Percentiles rank a stretch among this genome's conserved stretches.
Conservation (phyloP, 1,140 invertebrate genomes). For the Idris sp. region DNA sequence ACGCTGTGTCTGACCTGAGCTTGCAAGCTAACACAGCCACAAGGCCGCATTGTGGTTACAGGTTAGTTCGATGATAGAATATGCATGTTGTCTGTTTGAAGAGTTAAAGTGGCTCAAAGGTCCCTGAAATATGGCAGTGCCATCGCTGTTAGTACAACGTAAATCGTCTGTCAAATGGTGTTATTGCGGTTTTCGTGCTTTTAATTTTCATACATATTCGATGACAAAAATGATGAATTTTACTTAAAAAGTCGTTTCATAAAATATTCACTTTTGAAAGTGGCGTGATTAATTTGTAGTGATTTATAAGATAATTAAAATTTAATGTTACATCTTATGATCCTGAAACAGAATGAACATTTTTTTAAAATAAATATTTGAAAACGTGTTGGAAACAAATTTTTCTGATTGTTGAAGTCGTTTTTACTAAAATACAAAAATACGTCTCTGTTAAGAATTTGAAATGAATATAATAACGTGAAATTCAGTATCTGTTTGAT, state of each 20-base stretch:
- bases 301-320: no score
- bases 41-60: conserved; percentile 64
- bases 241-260: background rate
- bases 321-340: no score
- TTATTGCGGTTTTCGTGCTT: conserved; percentile 28
- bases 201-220: conserved; percentile 23
- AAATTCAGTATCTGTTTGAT: no score
- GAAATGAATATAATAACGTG: no score
- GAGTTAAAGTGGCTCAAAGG: conserved; percentile 65
- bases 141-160: conserved; percentile 51
- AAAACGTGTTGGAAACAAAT: no score
- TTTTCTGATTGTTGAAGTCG: no score
- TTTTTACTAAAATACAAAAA: no score
- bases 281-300: background rate
- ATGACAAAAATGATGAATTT: background rate
- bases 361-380: no score
- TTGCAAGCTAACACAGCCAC: conserved; percentile 65
- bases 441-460: no score
- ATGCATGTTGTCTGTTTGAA: conserved; percentile 70
- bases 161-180: conserved; percentile 43
- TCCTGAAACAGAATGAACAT: no score
- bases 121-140: conserved; percentile 49
- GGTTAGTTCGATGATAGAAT: conserved; percentile 69
- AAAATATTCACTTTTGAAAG: background rate
- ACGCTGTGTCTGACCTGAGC: conserved; percentile 57